These are phyloP conservation scores for Kuschelorhynchus macadamiae DNA, from an alignment of 2,888 invertebrate species.

Conservation along the genomic window DNA sequence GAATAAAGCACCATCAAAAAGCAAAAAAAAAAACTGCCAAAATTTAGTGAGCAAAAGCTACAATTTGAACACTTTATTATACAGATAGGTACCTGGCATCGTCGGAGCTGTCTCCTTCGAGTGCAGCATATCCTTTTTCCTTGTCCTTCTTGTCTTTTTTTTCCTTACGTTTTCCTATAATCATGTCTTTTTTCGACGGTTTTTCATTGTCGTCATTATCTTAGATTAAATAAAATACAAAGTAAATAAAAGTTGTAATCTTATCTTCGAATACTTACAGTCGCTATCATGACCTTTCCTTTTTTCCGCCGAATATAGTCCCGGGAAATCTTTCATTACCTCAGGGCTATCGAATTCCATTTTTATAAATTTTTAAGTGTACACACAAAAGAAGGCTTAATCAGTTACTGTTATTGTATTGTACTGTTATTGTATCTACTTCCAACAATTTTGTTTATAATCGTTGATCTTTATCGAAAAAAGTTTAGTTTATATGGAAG, in stretches of 20 bases:
- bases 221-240: slow-evolving; percentile 63
- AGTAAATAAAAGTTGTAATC: slow-evolving; percentile 41
- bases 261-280: slow-evolving; percentile 72
- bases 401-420: too few relatives aligned
- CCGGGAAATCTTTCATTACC: slow-evolving; percentile 92
- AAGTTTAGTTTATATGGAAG: too few relatives aligned
- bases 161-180: slow-evolving; percentile 85
- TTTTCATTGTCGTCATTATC: slow-evolving; percentile 89
- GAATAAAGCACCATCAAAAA: too few relatives aligned
- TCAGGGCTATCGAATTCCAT: slow-evolving; percentile 92
- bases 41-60: too few relatives aligned
- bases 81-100: slow-evolving; percentile 81
- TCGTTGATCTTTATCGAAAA: not conserved
- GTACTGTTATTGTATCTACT: too few relatives aligned
- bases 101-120: slow-evolving; percentile 94
- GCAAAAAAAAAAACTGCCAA: too few relatives aligned
- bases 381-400: not conserved
- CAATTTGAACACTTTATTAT: too few relatives aligned
- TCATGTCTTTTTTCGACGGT: slow-evolving; percentile 82
- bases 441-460: not conserved
- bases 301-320: slow-evolving; percentile 86
- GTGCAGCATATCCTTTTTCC: slow-evolving; percentile 91
- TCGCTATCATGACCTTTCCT: slow-evolving; percentile 85
- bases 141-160: slow-evolving; percentile 90
- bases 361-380: not conserved